phyloP scores from a whole-genome alignment of 2,888 invertebrate genomes.

The Amphipoea lucens region DNA sequence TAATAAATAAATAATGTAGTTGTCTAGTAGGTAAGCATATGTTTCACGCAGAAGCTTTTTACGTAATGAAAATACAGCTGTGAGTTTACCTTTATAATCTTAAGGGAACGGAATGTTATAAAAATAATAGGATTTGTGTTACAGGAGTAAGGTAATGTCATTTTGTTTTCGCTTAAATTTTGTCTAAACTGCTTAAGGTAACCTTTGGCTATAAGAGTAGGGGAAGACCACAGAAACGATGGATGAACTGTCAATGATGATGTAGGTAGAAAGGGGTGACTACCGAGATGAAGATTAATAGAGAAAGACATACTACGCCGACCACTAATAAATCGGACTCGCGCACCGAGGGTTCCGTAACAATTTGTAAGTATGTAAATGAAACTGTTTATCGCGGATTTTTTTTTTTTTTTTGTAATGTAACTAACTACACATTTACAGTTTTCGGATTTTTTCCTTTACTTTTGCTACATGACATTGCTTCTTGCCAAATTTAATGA shows the following conservation, averaged over 20 bases:
- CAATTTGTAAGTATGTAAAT: too few species aligned
- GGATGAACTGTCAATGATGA: neutral
- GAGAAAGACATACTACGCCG: neutral
- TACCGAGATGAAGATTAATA: neutral
- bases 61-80: slow-evolving; percentile 34
- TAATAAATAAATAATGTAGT: slow-evolving; percentile 34
- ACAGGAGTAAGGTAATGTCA: neutral
- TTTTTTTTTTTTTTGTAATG: too few species aligned
- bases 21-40: slow-evolving; percentile 27
- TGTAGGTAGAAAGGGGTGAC: neutral
- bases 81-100: neutral
- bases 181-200: neutral
- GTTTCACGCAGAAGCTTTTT: slow-evolving; percentile 26
- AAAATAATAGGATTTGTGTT: neutral
- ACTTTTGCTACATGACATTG: too few species aligned
- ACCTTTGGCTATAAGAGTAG: neutral
- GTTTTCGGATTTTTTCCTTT: too few species aligned
- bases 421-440: too few species aligned
- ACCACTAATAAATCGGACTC: neutral
- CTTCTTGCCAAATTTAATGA: too few species aligned
- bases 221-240: neutral
- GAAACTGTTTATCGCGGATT: too few species aligned
- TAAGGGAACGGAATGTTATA: neutral
- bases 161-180: neutral
- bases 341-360: too few species aligned